Evolutionary conservation across 2,113 vertebrate species (phyloP), one percentile per base, ranked within the genome.

Genomic region (Narcine bancroftii): DNA sequence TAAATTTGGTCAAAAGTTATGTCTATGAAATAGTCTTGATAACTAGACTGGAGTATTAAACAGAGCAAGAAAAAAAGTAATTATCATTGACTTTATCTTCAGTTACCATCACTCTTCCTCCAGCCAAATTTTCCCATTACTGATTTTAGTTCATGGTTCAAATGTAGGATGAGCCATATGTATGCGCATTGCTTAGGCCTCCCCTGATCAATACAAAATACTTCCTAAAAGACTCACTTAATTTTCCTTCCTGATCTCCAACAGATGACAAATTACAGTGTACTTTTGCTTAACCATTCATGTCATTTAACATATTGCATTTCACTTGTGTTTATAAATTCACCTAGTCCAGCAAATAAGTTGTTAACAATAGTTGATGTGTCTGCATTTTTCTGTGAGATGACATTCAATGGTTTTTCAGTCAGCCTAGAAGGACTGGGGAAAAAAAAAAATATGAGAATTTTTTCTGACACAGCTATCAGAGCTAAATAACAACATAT

Each of bases 261-360:
- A 33, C n/a, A n/a, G 81, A 36, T 60, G 33, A 5, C 15, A 87
- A n/a, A 87, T 63, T 21, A 69, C 17, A 69, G 4, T 66, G 17
- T 24, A n/a, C 15, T 87, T 19, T n/a, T 36, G 33, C 0, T 56
- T 15, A 36, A 60, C 56, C 53, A 81, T 83, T n/a, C 11, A 83
- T 75, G 33, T 60, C 33, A 29, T 1, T 85, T 56, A 87, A n/a
- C 9, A 7, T 17, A 36, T 87, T n/a, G 15, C n/a, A 87, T 19
- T 87, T 87, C 36, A 87, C 60, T 87, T 60, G 33, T 33, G 56
- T 87, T 21, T 42, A 60, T 87, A 36, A 87, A 5, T 69, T 91
- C 42, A 91, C 89, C 89, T 91, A 91, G 11, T 91, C 89, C 89
- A 66, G 63, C 65, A 39, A 91, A 91, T 21, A 91, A 91, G 89